Conservation (phyloP, 2,797 vertebrate genomes). For the Coregonus sp. region DNA sequence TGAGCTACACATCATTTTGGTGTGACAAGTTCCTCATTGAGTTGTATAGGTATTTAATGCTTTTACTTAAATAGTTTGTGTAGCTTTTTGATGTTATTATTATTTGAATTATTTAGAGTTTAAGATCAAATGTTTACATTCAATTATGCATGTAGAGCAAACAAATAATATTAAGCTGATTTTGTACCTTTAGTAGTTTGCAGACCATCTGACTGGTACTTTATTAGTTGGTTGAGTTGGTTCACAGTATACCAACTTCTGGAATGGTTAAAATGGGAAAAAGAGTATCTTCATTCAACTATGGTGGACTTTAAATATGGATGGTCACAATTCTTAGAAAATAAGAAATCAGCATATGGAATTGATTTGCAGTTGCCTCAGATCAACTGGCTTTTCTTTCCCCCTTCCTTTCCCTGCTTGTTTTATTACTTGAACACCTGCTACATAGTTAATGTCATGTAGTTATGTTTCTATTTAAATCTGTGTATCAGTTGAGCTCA, state of each 20-base stretch:
- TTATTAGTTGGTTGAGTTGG: neutral
- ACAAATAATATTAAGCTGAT: neutral
- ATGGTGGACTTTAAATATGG: neutral
- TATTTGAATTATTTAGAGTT: neutral
- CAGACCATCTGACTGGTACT: neutral
- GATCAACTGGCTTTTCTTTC: neutral
- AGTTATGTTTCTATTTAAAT: constrained; percentile 13
- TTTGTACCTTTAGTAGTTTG: neutral
- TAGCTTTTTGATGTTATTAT: constrained; percentile 19
- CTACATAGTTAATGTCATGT: neutral
- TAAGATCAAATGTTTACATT: constrained; percentile 24
- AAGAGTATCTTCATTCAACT: neutral
- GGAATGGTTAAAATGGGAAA: neutral
- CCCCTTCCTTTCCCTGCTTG: neutral
- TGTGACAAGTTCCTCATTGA: constrained; percentile 1
- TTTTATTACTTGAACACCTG: neutral
- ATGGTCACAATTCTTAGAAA: neutral
- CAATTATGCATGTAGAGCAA: constrained; percentile 11
- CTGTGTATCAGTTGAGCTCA: constrained; percentile 22
- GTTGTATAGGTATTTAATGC: constrained; percentile 18
- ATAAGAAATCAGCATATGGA: neutral
- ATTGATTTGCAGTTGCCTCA: neutral
- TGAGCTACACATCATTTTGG: neutral
- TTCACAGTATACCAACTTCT: neutral
- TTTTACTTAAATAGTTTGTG: neutral